Base-by-base conservation (phyloP, 2,797 vertebrate species). In the Pristis pectinata region DNA sequence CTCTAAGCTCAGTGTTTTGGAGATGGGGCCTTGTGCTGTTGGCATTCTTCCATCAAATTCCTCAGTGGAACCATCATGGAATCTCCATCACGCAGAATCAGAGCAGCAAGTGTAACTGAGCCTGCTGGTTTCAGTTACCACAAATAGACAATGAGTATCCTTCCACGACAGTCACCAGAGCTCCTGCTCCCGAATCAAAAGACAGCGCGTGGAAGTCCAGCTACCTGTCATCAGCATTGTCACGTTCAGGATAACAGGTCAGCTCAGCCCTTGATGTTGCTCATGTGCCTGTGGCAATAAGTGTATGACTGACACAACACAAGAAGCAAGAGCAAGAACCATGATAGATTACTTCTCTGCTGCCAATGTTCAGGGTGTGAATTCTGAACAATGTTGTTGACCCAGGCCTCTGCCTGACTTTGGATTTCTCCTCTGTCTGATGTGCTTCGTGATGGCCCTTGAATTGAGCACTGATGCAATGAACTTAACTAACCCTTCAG, bases 11-110 rank as follows among this genome's bases (percentile, higher is more conserved):
- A 89, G 30, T 89, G 34, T 22, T n/a, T 89, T 61, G 85, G 56
- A 56, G 34, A 89, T 89, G 56, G 5, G 13, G 13, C 85, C 56
- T 61, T 17, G 0, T 22, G 15, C 15, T 6, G 13, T 89, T 89
- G 85, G 85, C 34, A n/a, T 59, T 61, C 56, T 34, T 64, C 85
- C 34, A 89, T 89, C 85, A 89, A 61, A 89, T 89, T 89, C 85
- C 61, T 89, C 85, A 61, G 7, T 89, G 56, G 15, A 89, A 34
- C 34, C 59, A 56, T 89, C 56, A 89, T 89, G 85, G 34, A 89
- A 89, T 53, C 56, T 10, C 15, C 19, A 2, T 37, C 56, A 61
- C 17, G 34, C 6, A n/a, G 49, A 30, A 87, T 56, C 4, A 17
- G 27, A 59, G 56, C 82, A 61, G 13, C n/a, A 34, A 1, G 30